These are phyloP conservation scores for Sepioteuthis lessoniana DNA, from an alignment of 2,888 invertebrate species.

Conservation along the genomic window DNA sequence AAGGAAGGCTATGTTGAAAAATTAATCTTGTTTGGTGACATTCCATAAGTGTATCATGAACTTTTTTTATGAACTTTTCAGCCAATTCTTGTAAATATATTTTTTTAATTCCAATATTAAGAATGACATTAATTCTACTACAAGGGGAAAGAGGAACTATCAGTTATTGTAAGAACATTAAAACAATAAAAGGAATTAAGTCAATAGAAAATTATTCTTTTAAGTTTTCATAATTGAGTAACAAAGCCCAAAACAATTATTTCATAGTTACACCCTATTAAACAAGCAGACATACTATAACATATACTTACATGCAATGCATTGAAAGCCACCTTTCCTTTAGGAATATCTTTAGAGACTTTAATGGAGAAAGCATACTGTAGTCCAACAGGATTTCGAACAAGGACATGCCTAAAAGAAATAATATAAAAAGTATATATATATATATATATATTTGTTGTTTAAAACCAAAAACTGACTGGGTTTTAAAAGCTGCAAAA, in stretches of 20 bases:
- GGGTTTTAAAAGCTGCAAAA: background rate
- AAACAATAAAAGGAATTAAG: no score
- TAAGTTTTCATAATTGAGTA: background rate
- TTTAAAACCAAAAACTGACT: background rate
- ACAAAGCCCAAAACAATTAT: background rate
- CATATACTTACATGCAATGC: conserved; percentile 43
- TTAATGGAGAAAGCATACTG: conserved; percentile 35
- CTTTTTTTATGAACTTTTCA: no score
- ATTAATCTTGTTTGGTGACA: no score
- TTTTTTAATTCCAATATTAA: no score
- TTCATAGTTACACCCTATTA: background rate
- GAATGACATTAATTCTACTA: no score
- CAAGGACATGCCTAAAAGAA: background rate
- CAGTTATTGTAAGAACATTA: no score
- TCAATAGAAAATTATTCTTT: background rate
- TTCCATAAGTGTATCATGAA: no score
- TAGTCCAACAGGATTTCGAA: conserved; percentile 39
- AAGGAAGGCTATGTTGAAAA: no score
- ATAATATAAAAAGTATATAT: background rate
- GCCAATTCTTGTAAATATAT: no score
- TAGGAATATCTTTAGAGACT: background rate
- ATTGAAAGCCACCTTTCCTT: background rate
- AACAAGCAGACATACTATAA: background rate
- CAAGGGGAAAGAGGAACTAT: no score
- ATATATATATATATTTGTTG: background rate